Percentiles rank a stretch among this genome's conserved stretches.
Evolutionary conservation across 1,140 invertebrate genomes (phyloP).

Genomic region (Drosophila lini): DNA sequence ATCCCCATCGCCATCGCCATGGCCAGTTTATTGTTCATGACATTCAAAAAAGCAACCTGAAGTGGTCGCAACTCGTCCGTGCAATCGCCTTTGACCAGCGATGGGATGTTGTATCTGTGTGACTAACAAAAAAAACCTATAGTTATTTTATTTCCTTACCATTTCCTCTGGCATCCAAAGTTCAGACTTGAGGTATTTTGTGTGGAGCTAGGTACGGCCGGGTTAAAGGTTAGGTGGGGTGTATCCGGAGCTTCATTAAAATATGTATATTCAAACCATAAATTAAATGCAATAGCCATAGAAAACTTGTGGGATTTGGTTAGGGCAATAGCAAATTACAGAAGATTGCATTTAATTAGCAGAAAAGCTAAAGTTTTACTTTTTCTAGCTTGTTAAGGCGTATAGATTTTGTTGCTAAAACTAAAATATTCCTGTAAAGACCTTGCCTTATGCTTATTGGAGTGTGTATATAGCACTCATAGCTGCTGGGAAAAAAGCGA

Average conservation of each 20-base stretch:
- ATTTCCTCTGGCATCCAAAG: not conserved
- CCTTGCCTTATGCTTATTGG: not conserved
- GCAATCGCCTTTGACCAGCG: slow-evolving; percentile 25
- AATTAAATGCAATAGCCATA: not conserved
- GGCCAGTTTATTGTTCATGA: slow-evolving; percentile 76
- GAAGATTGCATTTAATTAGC: not conserved
- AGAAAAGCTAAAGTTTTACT: not conserved
- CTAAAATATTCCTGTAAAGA: not conserved
- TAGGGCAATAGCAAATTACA: not conserved
- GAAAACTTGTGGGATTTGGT: not conserved
- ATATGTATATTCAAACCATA: not conserved
- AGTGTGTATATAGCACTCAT: not conserved
- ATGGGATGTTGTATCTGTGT: slow-evolving; percentile 12
- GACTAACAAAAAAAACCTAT: not conserved
- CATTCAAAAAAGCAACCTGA: slow-evolving; percentile 72
- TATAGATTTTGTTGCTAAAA: not conserved
- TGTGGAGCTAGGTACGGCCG: not conserved
- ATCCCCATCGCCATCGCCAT: slow-evolving; percentile 24
- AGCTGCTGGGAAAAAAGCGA: slow-evolving; percentile 14
- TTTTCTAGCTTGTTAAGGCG: no score
- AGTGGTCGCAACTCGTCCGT: slow-evolving; percentile 50
- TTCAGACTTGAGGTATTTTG: not conserved
- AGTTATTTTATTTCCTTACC: slow-evolving; percentile 3
- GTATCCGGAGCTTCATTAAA: not conserved
- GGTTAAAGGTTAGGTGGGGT: not conserved